Evolutionary conservation across 64 coral and sea anemone genomes (phyloP).

Genomic region (Pocillopora verrucosa): DNA sequence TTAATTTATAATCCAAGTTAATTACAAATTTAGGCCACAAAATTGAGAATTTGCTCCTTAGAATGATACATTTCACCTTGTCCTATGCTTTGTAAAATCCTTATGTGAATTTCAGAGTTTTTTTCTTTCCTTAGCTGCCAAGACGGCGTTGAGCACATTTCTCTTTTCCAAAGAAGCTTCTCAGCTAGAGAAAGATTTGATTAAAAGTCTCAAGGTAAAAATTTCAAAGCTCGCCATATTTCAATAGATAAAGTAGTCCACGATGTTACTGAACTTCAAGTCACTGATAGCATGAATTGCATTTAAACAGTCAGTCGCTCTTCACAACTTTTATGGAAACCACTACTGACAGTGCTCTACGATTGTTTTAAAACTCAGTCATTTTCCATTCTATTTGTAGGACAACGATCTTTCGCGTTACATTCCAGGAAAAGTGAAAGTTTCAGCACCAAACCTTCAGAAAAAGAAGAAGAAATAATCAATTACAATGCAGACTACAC

Average conservation of each 20-base stretch:
- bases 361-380: not conserved
- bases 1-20: no score
- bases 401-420: slow-evolving; percentile 89
- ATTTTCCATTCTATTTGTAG: slow-evolving; percentile 44
- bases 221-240: no score
- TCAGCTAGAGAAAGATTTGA: slow-evolving; percentile 86
- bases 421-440: slow-evolving; percentile 98
- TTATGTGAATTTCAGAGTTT: no score
- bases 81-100: no score
- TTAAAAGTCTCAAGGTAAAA: slow-evolving; percentile 95
- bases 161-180: slow-evolving; percentile 77
- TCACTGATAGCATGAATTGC: no score
- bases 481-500: not conserved
- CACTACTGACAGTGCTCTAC: not conserved
- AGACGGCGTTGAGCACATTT: slow-evolving; percentile 81
- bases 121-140: slow-evolving; percentile 62
- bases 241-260: not conserved
- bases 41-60: no score
- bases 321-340: not conserved
- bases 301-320: no score
- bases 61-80: no score
- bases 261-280: no score
- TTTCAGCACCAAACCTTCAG: slow-evolving; percentile 94
- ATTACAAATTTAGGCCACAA: no score
- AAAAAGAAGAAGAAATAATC: slow-evolving; percentile 75